Conservation (phyloP, 2,888 invertebrate species). For the Aphrophora alni region DNA sequence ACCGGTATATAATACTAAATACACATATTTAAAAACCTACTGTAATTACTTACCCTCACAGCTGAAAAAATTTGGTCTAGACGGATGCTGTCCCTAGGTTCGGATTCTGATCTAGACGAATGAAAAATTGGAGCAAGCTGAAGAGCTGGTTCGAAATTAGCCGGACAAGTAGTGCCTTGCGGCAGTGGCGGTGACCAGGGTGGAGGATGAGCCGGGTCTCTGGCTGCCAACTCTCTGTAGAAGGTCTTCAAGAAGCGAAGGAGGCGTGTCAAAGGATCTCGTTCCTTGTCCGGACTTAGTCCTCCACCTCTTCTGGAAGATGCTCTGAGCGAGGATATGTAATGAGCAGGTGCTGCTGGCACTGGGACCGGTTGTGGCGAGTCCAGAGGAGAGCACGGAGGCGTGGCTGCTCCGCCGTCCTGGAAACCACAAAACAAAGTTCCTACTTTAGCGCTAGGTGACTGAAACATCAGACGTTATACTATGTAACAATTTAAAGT, state of each 20-base stretch:
- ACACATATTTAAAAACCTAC: no score
- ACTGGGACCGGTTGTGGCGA: conserved; percentile 40
- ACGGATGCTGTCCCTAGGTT: conserved; percentile 56
- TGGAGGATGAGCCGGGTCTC: conserved; percentile 60
- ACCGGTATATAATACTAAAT: no score
- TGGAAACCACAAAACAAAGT: conserved; percentile 14
- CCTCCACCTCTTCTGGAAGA: conserved; percentile 36
- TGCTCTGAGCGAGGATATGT: conserved; percentile 43
- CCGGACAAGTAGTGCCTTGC: conserved; percentile 60
- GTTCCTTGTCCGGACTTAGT: conserved; percentile 46
- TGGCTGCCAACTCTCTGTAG: conserved; percentile 60
- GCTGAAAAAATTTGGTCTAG: conserved; percentile 61
- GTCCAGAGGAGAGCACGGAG: conserved; percentile 40
- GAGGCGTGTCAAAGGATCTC: conserved; percentile 44
- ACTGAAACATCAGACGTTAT: no score
- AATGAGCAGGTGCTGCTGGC: conserved; percentile 41
- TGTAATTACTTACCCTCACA: conserved; percentile 58
- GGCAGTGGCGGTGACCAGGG: conserved; percentile 61
- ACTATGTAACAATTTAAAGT: background rate
- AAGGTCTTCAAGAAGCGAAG: conserved; percentile 58
- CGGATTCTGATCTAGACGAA: conserved; percentile 38
- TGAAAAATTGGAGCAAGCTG: conserved; percentile 52
- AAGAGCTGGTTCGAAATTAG: conserved; percentile 61
- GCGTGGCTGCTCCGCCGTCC: conserved; percentile 35
- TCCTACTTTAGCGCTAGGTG: no score